Percentiles rank a stretch among this genome's conserved stretches.
Evolutionary conservation across 2,113 vertebrate species (phyloP).

Genomic region (Varanus komodoensis): DNA sequence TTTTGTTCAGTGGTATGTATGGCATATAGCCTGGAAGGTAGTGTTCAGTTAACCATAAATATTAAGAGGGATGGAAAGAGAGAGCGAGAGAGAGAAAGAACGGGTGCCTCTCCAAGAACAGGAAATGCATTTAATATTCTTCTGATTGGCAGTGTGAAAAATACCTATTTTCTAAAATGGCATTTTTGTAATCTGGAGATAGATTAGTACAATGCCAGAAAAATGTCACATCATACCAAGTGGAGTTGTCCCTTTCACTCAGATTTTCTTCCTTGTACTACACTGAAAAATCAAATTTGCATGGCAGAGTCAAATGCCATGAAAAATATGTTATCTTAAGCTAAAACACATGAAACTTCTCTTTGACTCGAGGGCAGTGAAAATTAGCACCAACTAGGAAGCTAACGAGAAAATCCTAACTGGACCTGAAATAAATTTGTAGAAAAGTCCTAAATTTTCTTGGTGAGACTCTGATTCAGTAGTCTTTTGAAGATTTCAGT

Average conservation of each 20-base stretch:
- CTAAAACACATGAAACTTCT: background rate
- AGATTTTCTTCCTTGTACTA: slow-evolving; percentile 41
- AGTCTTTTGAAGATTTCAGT: background rate
- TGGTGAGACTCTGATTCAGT: background rate
- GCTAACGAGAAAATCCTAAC: background rate
- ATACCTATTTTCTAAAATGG: slow-evolving; percentile 38
- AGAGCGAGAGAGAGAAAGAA: background rate
- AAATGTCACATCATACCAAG: slow-evolving; percentile 55
- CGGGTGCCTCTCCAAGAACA: slow-evolving; percentile 40
- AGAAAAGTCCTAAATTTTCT: background rate
- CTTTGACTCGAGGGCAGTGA: slow-evolving; percentile 8
- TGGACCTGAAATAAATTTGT: background rate
- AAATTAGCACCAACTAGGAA: slow-evolving; percentile 12
- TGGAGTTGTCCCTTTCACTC: slow-evolving; percentile 8
- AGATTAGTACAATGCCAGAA: slow-evolving; percentile 39
- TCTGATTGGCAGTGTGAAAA: background rate
- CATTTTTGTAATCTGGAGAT: slow-evolving; percentile 43
- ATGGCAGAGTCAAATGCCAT: background rate
- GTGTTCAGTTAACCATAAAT: slow-evolving; percentile 24
- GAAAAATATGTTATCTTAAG: background rate
- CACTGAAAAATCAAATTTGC: slow-evolving; percentile 35
- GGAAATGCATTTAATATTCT: background rate
- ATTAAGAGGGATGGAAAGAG: background rate
- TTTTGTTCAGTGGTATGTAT: slow-evolving; percentile 20
- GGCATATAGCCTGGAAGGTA: background rate